phyloP scores from a whole-genome alignment of 2,888 invertebrate species.

The Drosophila robusta region DNA sequence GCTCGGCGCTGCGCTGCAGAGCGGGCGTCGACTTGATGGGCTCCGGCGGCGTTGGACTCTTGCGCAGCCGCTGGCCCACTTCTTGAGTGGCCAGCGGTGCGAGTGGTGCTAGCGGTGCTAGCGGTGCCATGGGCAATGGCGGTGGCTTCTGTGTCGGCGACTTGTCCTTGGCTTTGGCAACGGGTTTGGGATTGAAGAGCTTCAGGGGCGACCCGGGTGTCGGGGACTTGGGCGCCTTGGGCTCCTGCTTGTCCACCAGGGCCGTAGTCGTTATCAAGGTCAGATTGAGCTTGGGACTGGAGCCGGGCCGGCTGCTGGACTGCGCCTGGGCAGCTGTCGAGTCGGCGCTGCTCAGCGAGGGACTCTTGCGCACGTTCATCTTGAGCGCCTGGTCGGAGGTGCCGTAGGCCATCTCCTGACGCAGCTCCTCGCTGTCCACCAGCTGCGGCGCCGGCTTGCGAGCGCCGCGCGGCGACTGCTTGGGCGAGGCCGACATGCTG shows the following conservation, averaged over 20 bases:
- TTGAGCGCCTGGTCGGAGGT: slow-evolving; percentile 84
- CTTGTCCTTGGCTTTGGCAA: slow-evolving; percentile 41
- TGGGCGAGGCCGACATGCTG: slow-evolving; percentile 70
- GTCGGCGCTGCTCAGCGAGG: slow-evolving; percentile 74
- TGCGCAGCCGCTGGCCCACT: slow-evolving; percentile 40
- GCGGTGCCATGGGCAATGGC: slow-evolving; percentile 57
- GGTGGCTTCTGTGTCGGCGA: slow-evolving; percentile 55
- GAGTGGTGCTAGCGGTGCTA: not conserved
- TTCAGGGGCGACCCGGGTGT: slow-evolving; percentile 30
- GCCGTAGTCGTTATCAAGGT: slow-evolving; percentile 62
- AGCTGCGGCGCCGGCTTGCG: slow-evolving; percentile 82
- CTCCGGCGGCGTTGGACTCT: slow-evolving; percentile 74
- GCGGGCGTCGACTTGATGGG: slow-evolving; percentile 76
- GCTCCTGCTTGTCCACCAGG: slow-evolving; percentile 40
- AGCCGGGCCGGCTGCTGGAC: slow-evolving; percentile 24
- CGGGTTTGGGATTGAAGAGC: slow-evolving; percentile 46
- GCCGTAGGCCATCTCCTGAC: slow-evolving; percentile 86
- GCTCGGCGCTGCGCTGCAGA: slow-evolving; percentile 82
- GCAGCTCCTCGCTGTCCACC: slow-evolving; percentile 86
- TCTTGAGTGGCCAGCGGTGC: slow-evolving; percentile 44
- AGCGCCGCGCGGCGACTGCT: slow-evolving; percentile 72
- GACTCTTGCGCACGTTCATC: slow-evolving; percentile 77
- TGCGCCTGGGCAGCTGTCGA: slow-evolving; percentile 34
- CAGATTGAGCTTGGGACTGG: slow-evolving; percentile 63
- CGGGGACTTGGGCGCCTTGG: slow-evolving; percentile 42